A percentile compares a stretch with the other conserved stretches of the same genome.
phyloP scores from a whole-genome alignment of 2,113 vertebrate genomes.

The Nycticebus coucang region DNA sequence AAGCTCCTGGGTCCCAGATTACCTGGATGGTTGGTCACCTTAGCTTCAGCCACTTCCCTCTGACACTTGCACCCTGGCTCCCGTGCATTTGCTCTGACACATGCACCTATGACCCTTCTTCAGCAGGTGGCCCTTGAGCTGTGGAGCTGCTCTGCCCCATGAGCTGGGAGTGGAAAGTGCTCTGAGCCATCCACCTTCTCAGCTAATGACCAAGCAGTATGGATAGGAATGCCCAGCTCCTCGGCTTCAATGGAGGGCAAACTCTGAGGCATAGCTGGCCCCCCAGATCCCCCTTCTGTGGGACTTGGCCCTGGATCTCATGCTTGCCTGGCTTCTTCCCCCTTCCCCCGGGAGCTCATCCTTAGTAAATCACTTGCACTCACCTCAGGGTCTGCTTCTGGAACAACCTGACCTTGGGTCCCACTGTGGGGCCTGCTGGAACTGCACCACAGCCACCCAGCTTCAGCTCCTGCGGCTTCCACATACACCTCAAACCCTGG shows the following conservation, averaged over 20 bases:
- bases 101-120: neutral
- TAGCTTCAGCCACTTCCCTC: neutral
- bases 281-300: rapidly evolving
- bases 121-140: neutral
- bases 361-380: neutral
- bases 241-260: neutral
- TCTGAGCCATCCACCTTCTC: neutral
- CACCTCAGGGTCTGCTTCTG: neutral
- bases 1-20: neutral
- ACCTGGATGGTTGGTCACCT: neutral
- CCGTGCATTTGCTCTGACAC: neutral
- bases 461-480: no score
- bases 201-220: neutral
- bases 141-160: neutral
- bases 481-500: neutral
- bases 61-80: neutral
- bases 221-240: neutral
- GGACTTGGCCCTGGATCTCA: neutral
- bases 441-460: no score
- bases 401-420: neutral
- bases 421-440: neutral
- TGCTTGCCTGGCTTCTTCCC: rapidly evolving
- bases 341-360: neutral
- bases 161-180: neutral
- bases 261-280: neutral